phyloP scores from a whole-genome alignment of 2,888 invertebrate genomes.

The Andrena bucephala region DNA sequence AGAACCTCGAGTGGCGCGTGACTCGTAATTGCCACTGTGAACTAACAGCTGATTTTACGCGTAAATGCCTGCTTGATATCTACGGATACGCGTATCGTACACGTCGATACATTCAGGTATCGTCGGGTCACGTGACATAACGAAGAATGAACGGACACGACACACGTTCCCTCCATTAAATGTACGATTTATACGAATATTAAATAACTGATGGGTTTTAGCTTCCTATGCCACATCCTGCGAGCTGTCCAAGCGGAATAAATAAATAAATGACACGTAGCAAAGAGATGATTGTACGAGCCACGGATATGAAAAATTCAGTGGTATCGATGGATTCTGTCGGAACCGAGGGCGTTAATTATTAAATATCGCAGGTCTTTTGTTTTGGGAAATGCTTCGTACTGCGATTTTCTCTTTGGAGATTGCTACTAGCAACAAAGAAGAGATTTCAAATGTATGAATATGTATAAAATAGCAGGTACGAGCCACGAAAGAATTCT shows the following conservation, averaged over 20 bases:
- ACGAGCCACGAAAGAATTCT: too few relatives aligned
- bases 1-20: conserved; percentile 65
- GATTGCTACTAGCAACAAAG: too few relatives aligned
- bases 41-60: conserved; percentile 70
- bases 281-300: too few relatives aligned
- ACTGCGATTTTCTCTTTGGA: too few relatives aligned
- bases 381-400: too few relatives aligned
- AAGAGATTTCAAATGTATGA: too few relatives aligned
- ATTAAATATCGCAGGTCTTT: too few relatives aligned
- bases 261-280: background rate
- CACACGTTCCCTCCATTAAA: background rate
- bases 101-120: conserved; percentile 9
- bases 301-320: too few relatives aligned
- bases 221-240: background rate
- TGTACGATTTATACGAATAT: background rate
- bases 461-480: too few relatives aligned
- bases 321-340: too few relatives aligned
- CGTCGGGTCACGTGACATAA: conserved; percentile 7
- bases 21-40: conserved; percentile 65
- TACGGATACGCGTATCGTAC: conserved; percentile 10
- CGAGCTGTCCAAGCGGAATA: background rate
- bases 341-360: too few relatives aligned
- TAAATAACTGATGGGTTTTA: background rate
- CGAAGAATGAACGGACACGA: background rate
- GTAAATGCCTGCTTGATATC: conserved; percentile 28